These are phyloP conservation scores for Aleiodes sp. DNA, from an alignment of 1,140 invertebrate species.

Conservation along the genomic window DNA sequence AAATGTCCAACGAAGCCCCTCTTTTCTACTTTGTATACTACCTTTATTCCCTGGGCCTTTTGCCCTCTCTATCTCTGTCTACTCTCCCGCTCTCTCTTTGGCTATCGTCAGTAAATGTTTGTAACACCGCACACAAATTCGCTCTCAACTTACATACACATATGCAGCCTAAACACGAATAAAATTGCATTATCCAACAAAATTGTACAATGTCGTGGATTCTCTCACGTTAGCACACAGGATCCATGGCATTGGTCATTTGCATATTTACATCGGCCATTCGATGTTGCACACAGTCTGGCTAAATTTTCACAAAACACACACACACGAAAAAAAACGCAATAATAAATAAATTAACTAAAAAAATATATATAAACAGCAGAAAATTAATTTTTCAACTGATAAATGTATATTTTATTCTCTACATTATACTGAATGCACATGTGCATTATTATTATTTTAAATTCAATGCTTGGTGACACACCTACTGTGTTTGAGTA, in stretches of 20 bases:
- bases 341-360: no score
- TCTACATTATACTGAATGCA: no score
- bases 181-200: conserved; percentile 36
- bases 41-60: no score
- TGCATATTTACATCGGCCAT: neutral
- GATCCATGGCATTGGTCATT: neutral
- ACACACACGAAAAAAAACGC: no score
- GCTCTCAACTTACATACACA: neutral
- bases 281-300: neutral
- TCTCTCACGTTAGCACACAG: conserved; percentile 5
- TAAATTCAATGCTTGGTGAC: neutral
- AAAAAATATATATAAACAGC: no score
- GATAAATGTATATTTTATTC: no score
- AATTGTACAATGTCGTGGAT: neutral
- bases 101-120: conserved; percentile 3
- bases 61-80: no score
- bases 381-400: no score
- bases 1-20: conserved; percentile 45
- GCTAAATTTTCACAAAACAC: neutral
- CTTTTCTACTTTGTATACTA: conserved; percentile 8
- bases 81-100: neutral
- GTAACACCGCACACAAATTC: neutral
- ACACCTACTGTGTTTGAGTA: neutral
- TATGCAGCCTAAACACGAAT: conserved; percentile 4
- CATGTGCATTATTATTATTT: no score